These are phyloP conservation scores for Galago senegalensis DNA, from an alignment of 2,797 vertebrate species.

Conservation along the genomic window DNA sequence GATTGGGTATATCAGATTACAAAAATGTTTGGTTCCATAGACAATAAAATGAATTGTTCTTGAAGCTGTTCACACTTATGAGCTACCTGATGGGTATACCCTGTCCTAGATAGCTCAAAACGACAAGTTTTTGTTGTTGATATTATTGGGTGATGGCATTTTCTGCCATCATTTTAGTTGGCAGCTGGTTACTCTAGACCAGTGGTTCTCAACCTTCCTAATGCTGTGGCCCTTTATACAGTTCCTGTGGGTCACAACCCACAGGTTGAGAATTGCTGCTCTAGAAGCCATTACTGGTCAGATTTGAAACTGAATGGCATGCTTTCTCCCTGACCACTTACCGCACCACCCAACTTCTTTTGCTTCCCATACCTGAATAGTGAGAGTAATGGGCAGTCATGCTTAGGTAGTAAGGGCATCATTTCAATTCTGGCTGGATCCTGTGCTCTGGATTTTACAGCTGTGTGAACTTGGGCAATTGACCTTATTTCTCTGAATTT, in stretches of 20 bases:
- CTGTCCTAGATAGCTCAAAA: neutral
- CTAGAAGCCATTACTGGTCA: neutral
- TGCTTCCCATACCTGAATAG: neutral
- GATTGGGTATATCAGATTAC: neutral
- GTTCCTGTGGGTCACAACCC: too few relatives aligned
- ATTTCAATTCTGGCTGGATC: neutral
- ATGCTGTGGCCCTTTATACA: too few relatives aligned
- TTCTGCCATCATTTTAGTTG: neutral
- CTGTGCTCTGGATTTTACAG: neutral
- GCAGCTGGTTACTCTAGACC: neutral
- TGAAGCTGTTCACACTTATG: neutral
- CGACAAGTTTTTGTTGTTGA: neutral
- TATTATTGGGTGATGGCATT: neutral
- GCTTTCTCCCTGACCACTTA: neutral
- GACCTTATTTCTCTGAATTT: constrained; percentile 4
- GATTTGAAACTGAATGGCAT: neutral
- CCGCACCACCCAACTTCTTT: neutral
- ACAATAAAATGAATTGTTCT: constrained; percentile 1
- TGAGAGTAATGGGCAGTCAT: neutral
- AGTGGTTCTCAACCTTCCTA: too few relatives aligned
- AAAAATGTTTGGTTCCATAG: neutral
- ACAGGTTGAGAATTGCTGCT: too few relatives aligned
- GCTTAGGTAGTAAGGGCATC: neutral
- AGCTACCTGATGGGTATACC: neutral
- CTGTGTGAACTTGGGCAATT: neutral